Percentiles rank a stretch among this genome's conserved stretches.
Conservation (phyloP, 2,888 invertebrate species). For the Oscheius sp. region DNA sequence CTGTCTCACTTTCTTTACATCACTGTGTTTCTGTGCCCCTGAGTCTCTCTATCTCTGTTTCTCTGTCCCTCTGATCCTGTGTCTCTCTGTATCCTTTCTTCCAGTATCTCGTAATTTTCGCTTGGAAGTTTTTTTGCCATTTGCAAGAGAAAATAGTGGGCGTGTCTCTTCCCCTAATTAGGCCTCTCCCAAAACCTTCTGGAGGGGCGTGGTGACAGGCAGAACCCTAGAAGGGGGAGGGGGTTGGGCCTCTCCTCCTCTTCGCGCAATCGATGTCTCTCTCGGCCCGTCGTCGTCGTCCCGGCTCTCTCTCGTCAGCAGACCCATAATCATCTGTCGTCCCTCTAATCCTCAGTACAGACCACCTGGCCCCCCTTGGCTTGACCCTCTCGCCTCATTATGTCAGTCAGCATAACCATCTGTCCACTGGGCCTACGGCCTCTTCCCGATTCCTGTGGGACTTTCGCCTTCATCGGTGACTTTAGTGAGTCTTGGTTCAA, state of each 20-base stretch:
- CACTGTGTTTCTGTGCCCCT: too few relatives aligned
- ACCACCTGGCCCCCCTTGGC: slow-evolving; percentile 23
- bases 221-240: background rate
- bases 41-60: too few relatives aligned
- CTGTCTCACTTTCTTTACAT: too few relatives aligned
- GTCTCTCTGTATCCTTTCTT: too few relatives aligned
- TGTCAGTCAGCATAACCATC: slow-evolving; percentile 3
- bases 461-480: slow-evolving; percentile 58
- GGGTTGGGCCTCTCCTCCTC: background rate
- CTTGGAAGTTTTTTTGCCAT: too few relatives aligned
- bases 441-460: background rate
- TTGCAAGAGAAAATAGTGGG: background rate
- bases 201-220: slow-evolving; percentile 35
- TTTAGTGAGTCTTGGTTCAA: slow-evolving; percentile 49
- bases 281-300: slow-evolving; percentile 3
- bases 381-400: background rate
- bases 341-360: background rate
- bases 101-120: too few relatives aligned
- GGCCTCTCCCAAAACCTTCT: too few relatives aligned
- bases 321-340: slow-evolving; percentile 3
- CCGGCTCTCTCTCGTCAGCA: background rate
- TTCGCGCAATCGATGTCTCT: slow-evolving; percentile 20
- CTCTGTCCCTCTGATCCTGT: too few relatives aligned
- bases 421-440: slow-evolving; percentile 1
- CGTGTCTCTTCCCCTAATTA: slow-evolving; percentile 19